A percentile compares a stretch with the other conserved stretches of the same genome.
phyloP scores from a whole-genome alignment of 2,888 invertebrate species.

The Mechanitis messenoides region DNA sequence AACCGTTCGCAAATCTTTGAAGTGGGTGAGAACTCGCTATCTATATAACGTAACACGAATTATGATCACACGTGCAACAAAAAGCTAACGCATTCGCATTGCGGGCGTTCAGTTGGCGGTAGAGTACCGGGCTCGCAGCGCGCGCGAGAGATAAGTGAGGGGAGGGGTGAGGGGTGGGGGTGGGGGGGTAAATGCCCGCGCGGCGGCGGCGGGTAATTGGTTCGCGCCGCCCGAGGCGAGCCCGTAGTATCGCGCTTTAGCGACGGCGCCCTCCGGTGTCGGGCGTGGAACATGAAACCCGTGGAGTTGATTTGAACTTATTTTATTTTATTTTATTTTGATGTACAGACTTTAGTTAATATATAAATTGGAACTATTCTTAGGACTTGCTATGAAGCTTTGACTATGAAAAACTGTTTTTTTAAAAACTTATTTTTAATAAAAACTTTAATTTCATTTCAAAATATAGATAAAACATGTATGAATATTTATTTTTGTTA shows the following conservation, averaged over 20 bases:
- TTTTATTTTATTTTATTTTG: constrained; percentile 24
- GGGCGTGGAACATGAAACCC: constrained; percentile 45
- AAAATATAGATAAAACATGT: too few relatives aligned
- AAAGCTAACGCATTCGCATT: constrained; percentile 60
- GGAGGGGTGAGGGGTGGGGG: constrained; percentile 37
- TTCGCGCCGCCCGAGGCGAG: constrained; percentile 76
- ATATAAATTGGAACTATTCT: not conserved
- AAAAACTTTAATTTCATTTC: too few relatives aligned
- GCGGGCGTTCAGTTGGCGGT: constrained; percentile 66
- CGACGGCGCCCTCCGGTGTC: constrained; percentile 76
- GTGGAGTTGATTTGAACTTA: constrained; percentile 45
- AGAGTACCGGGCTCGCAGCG: constrained; percentile 62
- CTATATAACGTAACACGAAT: constrained; percentile 17
- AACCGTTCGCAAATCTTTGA: constrained; percentile 17
- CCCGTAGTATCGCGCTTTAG: constrained; percentile 76
- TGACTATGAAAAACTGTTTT: too few relatives aligned
- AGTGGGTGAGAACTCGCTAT: constrained; percentile 18
- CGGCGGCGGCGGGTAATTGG: constrained; percentile 74
- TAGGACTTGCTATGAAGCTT: too few relatives aligned
- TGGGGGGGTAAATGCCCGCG: constrained; percentile 67
- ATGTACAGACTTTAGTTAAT: not conserved
- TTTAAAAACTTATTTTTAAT: too few relatives aligned
- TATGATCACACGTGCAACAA: constrained; percentile 39
- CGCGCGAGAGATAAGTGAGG: constrained; percentile 59
- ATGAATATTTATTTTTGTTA: too few relatives aligned